Base-by-base conservation (phyloP, 2,888 invertebrate species). In the Escarpia spicata region DNA sequence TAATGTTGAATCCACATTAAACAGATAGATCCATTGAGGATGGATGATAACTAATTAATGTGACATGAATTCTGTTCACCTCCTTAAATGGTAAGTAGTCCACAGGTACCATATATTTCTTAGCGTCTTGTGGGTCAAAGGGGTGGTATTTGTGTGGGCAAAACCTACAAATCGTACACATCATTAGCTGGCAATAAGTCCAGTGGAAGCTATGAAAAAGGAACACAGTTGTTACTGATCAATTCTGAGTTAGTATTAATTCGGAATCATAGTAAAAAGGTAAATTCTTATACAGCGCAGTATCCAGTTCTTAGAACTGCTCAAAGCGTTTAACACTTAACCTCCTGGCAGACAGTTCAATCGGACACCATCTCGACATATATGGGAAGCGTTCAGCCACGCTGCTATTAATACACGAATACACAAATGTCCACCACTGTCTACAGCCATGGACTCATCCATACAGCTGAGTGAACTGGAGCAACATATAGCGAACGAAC, bases 71-170 rank as follows among this genome's bases (percentile, higher is more conserved):
- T 26, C 75, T 89, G 8, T 98, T 98, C 10, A 99, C 98, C 96
- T 99, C 97, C 99, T 99, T 99, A 15, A 98, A 98, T 0, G 99
- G 99, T 90, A 98, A 97, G 96, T 99, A 99, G 96, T 99, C 98
- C 96, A 99, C 99, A 0, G 98, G 98, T 0, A 99, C 98, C 1
- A 99, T 98, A 96, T 99, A 99, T 96, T 99, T 98, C 95, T 98
- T 98, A 58, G 98, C 95, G 95, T 98, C 97, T 3, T 97, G 96
- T 0, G 98, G 97, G 96, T 99, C 98, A 95, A 99, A 99, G 0
- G 99, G 99, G 96, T 99, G 97, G 96, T 99, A 99, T 95, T 98
- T 97, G 2, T 97, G 97, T 0, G 98, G 97, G 95, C 99, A 99
- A 96, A 98, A 99, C 94, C 98, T 98, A 96, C 0, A 93, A 92